Conservation (phyloP, 1,140 invertebrate genomes). For the Tachypleus tridentatus region DNA sequence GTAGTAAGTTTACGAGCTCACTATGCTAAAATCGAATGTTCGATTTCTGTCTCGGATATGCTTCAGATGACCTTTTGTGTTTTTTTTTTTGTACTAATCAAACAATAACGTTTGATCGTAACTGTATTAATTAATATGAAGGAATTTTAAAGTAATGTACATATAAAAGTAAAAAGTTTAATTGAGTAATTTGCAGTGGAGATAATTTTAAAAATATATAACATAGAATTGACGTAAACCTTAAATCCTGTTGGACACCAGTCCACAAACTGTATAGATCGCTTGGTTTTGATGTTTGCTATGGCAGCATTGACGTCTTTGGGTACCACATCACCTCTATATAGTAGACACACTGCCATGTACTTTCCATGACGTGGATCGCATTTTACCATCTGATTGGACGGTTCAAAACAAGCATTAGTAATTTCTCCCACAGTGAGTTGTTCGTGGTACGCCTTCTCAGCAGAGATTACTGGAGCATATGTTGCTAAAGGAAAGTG, state of each 20-base stretch:
- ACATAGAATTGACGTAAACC: slow-evolving; percentile 11
- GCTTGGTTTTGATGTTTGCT: slow-evolving; percentile 69
- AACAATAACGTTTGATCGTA: no score
- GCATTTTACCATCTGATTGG: slow-evolving; percentile 21
- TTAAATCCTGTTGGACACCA: slow-evolving; percentile 33
- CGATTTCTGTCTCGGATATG: no score
- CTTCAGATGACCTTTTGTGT: no score
- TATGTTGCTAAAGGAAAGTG: slow-evolving; percentile 62
- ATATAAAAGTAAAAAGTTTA: no score
- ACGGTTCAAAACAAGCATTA: slow-evolving; percentile 36
- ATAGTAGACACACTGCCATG: slow-evolving; percentile 74
- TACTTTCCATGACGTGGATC: slow-evolving; percentile 31
- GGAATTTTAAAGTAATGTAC: no score
- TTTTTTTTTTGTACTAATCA: no score
- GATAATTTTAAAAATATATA: no score
- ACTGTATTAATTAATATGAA: no score
- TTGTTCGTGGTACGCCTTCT: slow-evolving; percentile 72
- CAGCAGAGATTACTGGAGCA: slow-evolving; percentile 68
- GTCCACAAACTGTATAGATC: slow-evolving; percentile 47
- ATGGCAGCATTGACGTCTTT: slow-evolving; percentile 74
- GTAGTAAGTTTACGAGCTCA: no score
- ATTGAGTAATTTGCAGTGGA: no score
- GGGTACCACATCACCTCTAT: slow-evolving; percentile 59
- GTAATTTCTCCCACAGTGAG: slow-evolving; percentile 66
- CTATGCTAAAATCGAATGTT: no score